Percentiles rank a stretch among this genome's conserved stretches.
Conservation (phyloP, 2,888 invertebrate genomes). For the Tuta absoluta region DNA sequence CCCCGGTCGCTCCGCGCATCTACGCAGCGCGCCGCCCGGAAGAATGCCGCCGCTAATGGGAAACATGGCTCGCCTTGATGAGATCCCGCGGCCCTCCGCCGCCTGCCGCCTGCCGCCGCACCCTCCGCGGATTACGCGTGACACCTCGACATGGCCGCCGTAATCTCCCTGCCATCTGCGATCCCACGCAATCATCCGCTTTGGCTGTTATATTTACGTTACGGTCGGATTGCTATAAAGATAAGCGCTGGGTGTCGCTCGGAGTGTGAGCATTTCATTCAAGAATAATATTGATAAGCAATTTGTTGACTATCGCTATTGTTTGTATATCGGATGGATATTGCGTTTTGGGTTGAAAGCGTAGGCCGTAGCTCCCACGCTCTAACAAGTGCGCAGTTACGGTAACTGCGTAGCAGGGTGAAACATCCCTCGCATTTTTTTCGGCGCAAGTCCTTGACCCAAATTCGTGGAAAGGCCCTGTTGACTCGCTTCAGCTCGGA, state of each 20-base stretch:
- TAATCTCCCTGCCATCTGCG: slow-evolving; percentile 29
- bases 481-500: slow-evolving; percentile 41
- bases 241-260: not conserved
- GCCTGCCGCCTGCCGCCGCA: slow-evolving; percentile 30
- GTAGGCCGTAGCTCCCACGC: slow-evolving; percentile 45
- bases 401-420: slow-evolving; percentile 41
- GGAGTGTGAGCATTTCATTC: slow-evolving; percentile 17
- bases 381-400: slow-evolving; percentile 54
- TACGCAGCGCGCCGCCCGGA: slow-evolving; percentile 72
- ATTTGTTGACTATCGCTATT: slow-evolving; percentile 10
- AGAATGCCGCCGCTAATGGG: slow-evolving; percentile 63
- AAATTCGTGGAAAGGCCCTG: slow-evolving; percentile 43
- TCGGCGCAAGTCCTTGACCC: slow-evolving; percentile 57
- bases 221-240: slow-evolving; percentile 2
- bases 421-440: slow-evolving; percentile 50
- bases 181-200: slow-evolving; percentile 23
- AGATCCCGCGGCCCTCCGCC: slow-evolving; percentile 45
- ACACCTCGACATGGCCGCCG: slow-evolving; percentile 29
- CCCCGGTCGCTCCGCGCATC: slow-evolving; percentile 53
- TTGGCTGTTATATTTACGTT: slow-evolving; percentile 22
- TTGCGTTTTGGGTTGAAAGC: slow-evolving; percentile 22
- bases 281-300: not conserved
- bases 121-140: slow-evolving; percentile 35
- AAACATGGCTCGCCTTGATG: slow-evolving; percentile 59
- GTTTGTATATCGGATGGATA: slow-evolving; percentile 2